Evolutionary conservation across 2,888 invertebrate species (phyloP).

Genomic region (Mimumesa dahlbomi): DNA sequence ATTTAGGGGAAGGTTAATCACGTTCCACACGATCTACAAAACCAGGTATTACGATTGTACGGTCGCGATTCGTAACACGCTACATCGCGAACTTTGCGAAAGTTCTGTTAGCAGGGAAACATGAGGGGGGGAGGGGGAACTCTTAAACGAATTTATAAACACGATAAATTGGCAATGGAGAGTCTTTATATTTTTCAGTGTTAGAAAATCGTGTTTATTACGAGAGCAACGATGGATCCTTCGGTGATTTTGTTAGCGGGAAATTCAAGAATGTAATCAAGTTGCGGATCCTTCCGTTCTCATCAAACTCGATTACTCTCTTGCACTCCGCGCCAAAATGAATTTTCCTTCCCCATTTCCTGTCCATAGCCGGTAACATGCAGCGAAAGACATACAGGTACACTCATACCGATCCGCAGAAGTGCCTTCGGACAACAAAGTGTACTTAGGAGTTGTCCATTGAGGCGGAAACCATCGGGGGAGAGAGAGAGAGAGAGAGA

Average conservation of each 20-base stretch:
- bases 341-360: conserved; percentile 21
- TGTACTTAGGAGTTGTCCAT: conserved; percentile 16
- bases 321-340: conserved; percentile 21
- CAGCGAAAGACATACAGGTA: conserved; percentile 3
- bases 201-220: background rate
- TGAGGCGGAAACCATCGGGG: conserved; percentile 3
- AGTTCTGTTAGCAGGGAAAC: too few species aligned
- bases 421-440: conserved; percentile 5
- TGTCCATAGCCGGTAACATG: background rate
- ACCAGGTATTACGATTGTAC: too few species aligned
- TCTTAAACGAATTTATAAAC: too few species aligned
- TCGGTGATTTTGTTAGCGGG: conserved; percentile 20
- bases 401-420: background rate
- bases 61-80: too few species aligned
- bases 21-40: too few species aligned
- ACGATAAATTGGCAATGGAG: too few species aligned
- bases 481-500: too few species aligned
- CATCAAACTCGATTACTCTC: conserved; percentile 28
- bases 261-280: conserved; percentile 40
- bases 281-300: conserved; percentile 26
- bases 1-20: too few species aligned
- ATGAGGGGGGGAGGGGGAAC: too few species aligned
- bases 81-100: too few species aligned
- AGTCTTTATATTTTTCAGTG: background rate
- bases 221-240: background rate